Evolutionary conservation across 1,140 invertebrate genomes (phyloP).

Genomic region (Ectropis grisescens): DNA sequence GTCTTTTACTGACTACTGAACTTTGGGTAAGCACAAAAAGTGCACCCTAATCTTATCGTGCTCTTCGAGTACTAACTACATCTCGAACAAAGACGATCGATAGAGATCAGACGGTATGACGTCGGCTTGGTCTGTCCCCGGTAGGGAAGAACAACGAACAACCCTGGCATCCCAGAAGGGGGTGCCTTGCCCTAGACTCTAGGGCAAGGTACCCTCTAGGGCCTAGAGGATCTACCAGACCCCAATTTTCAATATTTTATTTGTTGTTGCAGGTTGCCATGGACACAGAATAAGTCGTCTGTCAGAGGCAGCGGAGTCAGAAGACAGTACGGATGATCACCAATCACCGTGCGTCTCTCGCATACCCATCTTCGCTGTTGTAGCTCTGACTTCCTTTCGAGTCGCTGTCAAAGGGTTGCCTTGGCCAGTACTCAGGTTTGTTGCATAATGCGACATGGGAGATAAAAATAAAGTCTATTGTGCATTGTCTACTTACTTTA

Average conservation of each 20-base stretch:
- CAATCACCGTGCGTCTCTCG: neutral
- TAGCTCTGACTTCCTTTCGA: conserved; percentile 9
- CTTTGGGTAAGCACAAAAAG: too few relatives aligned
- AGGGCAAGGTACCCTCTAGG: neutral
- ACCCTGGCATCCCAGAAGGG: too few relatives aligned
- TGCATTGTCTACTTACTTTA: conserved; percentile 1
- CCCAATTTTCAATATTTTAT: conserved; percentile 4
- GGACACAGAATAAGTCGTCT: conserved; percentile 55
- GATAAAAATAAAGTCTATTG: neutral
- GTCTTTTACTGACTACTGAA: too few relatives aligned
- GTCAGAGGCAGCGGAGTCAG: conserved; percentile 10
- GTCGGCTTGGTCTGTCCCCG: neutral
- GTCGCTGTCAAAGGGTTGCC: conserved; percentile 32
- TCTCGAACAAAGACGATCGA: too few relatives aligned
- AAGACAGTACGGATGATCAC: neutral
- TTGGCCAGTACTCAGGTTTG: conserved; percentile 56
- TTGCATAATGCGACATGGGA: too few relatives aligned
- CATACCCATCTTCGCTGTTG: neutral
- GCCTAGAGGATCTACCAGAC: neutral
- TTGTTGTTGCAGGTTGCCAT: conserved; percentile 63
- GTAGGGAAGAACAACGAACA: neutral
- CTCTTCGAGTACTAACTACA: too few relatives aligned
- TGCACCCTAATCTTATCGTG: too few relatives aligned
- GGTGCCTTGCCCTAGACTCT: too few relatives aligned
- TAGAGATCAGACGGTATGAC: neutral